These are phyloP conservation scores for Kryptopterus vitreolus DNA, from an alignment of 2,797 vertebrate species.

Conservation along the genomic window DNA sequence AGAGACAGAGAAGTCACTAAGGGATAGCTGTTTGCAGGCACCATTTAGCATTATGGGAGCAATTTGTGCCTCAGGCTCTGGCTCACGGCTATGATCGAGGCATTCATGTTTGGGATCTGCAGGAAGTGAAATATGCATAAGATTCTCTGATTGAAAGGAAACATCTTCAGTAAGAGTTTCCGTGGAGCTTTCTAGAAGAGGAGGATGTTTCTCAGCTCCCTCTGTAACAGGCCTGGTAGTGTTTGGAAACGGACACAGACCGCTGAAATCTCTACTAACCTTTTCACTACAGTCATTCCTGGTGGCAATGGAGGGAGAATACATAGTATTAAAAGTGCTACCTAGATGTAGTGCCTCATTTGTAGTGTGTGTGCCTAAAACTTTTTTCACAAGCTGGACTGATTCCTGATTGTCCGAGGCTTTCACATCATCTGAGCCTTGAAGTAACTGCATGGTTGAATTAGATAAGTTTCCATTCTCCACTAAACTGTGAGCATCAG, in stretches of 20 bases:
- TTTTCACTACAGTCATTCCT: constrained; percentile 64
- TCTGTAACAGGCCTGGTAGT: constrained; percentile 56
- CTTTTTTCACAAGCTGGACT: constrained; percentile 49
- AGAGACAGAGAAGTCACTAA: constrained; percentile 82
- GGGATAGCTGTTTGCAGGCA: constrained; percentile 70
- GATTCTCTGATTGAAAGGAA: constrained; percentile 65
- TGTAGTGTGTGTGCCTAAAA: constrained; percentile 43
- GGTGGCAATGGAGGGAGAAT: constrained; percentile 53
- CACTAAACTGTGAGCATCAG: constrained; percentile 13
- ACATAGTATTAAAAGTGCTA: constrained; percentile 48
- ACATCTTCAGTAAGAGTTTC: constrained; percentile 85
- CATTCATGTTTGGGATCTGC: constrained; percentile 53
- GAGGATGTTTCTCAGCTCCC: constrained; percentile 70
- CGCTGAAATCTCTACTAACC: constrained; percentile 46
- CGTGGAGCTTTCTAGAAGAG: constrained; percentile 83
- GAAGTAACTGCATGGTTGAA: constrained; percentile 18
- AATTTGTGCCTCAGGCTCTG: constrained; percentile 51
- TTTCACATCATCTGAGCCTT: constrained; percentile 31
- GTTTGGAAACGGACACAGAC: constrained; percentile 41
- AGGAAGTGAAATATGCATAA: constrained; percentile 43
- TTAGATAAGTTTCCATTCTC: constrained; percentile 16
- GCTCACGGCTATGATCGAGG: constrained; percentile 43
- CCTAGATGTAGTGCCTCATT: constrained; percentile 40
- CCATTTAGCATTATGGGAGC: constrained; percentile 79
- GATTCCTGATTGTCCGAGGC: constrained; percentile 43